A percentile compares a stretch with the other conserved stretches of the same genome.
phyloP scores from a whole-genome alignment of 2,797 vertebrate genomes.

The Gobio occitaniae region DNA sequence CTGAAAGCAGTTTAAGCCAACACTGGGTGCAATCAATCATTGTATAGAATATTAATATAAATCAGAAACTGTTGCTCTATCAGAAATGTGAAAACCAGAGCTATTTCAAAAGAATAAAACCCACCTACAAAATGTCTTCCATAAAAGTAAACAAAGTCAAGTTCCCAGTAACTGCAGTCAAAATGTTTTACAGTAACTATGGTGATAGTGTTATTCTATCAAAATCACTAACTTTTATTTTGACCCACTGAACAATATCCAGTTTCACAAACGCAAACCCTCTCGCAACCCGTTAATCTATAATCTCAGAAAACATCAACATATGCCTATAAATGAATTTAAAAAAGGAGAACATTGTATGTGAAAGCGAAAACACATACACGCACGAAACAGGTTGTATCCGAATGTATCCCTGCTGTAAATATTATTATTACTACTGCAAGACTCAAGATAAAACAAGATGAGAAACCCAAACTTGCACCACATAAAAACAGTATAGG shows the following conservation, averaged over 20 bases:
- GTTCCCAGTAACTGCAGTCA: background rate
- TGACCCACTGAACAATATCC: constrained; percentile 21
- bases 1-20: background rate
- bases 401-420: background rate
- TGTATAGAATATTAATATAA: background rate
- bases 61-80: background rate
- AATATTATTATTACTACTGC: background rate
- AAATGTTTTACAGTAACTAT: constrained; percentile 34
- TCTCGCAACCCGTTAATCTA: background rate
- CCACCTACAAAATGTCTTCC: background rate
- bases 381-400: background rate
- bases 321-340: background rate
- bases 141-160: background rate
- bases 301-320: background rate
- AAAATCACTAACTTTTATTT: constrained; percentile 27
- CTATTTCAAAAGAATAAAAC: background rate
- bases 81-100: background rate
- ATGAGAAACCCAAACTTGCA: background rate
- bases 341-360: background rate
- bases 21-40: background rate
- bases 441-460: background rate
- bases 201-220: constrained; percentile 23
- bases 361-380: background rate
- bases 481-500: background rate
- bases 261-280: constrained; percentile 4